phyloP scores from a whole-genome alignment of 2,797 vertebrate species.

The Lophura swinhoii region DNA sequence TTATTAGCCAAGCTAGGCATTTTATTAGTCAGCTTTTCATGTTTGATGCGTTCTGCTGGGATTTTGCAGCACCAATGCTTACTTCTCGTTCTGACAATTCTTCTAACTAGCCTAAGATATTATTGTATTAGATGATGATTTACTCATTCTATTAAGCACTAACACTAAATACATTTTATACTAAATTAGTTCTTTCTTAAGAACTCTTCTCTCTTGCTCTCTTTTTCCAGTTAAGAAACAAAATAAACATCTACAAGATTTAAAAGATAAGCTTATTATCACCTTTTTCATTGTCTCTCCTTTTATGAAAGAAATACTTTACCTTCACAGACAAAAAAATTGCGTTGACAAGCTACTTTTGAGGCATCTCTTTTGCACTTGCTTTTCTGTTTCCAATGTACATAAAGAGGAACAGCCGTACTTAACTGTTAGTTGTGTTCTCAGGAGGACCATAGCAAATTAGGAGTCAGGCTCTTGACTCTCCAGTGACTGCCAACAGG shows the following conservation, averaged over 20 bases:
- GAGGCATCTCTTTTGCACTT: not conserved
- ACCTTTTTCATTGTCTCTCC: not conserved
- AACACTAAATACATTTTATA: conserved; percentile 54
- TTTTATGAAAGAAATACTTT: not conserved
- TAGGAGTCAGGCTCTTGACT: not conserved
- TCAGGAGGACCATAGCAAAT: not conserved
- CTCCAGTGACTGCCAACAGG: not conserved
- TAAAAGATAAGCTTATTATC: not conserved
- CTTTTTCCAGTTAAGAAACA: not conserved
- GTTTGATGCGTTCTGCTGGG: conserved; percentile 4
- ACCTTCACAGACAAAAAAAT: not conserved
- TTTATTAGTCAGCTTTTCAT: conserved; percentile 51
- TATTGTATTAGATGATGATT: conserved; percentile 42
- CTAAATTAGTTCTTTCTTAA: conserved; percentile 37
- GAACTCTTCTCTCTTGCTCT: not conserved
- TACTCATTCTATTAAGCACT: conserved; percentile 59
- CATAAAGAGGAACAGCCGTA: not conserved
- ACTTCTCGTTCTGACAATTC: conserved; percentile 38
- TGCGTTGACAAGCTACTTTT: not conserved
- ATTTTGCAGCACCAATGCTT: not conserved
- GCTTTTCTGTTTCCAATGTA: not conserved
- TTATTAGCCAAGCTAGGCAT: conserved; percentile 40
- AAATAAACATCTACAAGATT: conserved; percentile 3
- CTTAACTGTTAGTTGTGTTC: not conserved
- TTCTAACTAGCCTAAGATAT: conserved; percentile 50